These are phyloP conservation scores for Brachionus rubens DNA, from an alignment of 1,140 invertebrate genomes.

Conservation along the genomic window DNA sequence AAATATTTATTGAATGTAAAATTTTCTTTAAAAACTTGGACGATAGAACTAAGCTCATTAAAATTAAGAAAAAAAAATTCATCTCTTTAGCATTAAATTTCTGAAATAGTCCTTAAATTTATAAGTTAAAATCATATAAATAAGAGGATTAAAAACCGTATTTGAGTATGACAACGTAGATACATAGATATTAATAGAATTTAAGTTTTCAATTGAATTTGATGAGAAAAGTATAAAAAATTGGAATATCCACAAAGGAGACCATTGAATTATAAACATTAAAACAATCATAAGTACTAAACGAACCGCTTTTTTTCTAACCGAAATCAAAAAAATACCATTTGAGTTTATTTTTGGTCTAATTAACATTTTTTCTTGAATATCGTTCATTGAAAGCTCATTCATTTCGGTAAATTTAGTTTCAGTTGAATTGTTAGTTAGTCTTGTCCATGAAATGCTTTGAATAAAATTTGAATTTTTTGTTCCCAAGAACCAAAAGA, in stretches of 20 bases:
- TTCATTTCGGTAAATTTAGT: background rate
- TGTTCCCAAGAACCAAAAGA: background rate
- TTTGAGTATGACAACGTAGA: constrained; percentile 26
- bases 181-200: constrained; percentile 9
- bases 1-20: too few species aligned
- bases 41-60: too few species aligned
- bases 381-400: too few species aligned
- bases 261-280: constrained; percentile 34
- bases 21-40: too few species aligned
- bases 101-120: constrained; percentile 37
- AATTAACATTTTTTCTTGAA: too few species aligned
- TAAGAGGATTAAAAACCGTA: constrained; percentile 15
- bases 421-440: background rate
- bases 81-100: too few species aligned
- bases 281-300: constrained; percentile 29
- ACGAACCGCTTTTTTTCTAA: constrained; percentile 26
- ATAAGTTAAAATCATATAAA: constrained; percentile 39
- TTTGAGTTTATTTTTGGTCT: background rate
- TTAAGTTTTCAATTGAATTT: background rate
- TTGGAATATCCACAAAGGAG: constrained; percentile 36
- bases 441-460: background rate
- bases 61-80: too few species aligned
- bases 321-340: background rate
- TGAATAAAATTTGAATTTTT: constrained; percentile 20
- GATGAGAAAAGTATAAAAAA: constrained; percentile 18